Evolutionary conservation across 2,113 vertebrate species (phyloP).

Genomic region (Macheiramphus alcinus): DNA sequence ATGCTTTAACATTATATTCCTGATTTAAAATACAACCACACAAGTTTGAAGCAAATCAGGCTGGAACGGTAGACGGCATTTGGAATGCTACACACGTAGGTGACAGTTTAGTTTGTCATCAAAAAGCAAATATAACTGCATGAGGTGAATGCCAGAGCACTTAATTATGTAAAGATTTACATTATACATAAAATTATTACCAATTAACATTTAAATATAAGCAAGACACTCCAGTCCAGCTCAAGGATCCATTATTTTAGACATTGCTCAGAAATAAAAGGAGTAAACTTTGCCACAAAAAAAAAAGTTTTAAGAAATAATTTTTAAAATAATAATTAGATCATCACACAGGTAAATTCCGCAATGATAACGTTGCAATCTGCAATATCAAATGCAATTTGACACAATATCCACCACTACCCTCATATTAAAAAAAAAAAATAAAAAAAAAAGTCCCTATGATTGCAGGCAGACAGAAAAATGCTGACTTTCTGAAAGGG

Average conservation of each 20-base stretch:
- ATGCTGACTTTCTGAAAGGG: background rate
- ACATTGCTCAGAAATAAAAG: background rate
- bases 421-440: background rate
- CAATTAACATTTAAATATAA: background rate
- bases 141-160: slow-evolving; percentile 28
- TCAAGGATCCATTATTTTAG: background rate
- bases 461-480: background rate
- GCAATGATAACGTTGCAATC: background rate
- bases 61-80: background rate
- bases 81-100: background rate
- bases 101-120: slow-evolving; percentile 22
- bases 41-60: background rate
- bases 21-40: background rate
- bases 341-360: background rate
- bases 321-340: background rate
- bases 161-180: slow-evolving; percentile 15
- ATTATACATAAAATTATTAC: slow-evolving; percentile 13
- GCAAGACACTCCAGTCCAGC: background rate
- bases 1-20: background rate
- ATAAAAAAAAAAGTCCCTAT: background rate
- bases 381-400: background rate
- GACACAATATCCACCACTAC: background rate
- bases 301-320: background rate
- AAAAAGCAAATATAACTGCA: slow-evolving; percentile 1
- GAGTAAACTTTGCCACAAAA: background rate